A percentile compares a stretch with the other conserved stretches of the same genome.
Conservation (phyloP, 2,113 vertebrate species). For the Silurus asotus region DNA sequence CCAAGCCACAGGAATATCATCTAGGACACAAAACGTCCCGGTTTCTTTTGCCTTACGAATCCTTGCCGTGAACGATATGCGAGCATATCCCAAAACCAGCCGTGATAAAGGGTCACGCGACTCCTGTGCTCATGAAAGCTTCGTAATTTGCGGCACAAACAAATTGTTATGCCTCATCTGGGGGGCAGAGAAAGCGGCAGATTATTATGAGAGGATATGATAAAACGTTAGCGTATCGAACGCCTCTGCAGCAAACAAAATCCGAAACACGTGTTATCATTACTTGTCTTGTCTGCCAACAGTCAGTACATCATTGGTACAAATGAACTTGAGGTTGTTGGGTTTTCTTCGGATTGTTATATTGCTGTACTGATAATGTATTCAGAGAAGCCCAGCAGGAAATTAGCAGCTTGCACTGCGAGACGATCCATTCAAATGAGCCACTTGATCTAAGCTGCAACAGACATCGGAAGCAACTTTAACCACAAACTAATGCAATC, state of each 20-base stretch:
- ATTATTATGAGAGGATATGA: slow-evolving; percentile 8
- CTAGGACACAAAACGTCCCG: not conserved
- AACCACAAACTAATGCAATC: slow-evolving; percentile 11
- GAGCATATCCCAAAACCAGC: not conserved
- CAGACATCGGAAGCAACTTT: not conserved
- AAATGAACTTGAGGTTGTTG: slow-evolving; percentile 9
- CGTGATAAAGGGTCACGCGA: not conserved
- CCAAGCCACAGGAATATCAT: not conserved
- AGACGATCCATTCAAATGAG: slow-evolving; percentile 21
- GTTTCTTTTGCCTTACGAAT: not conserved
- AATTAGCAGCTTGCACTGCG: slow-evolving; percentile 27
- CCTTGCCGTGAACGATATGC: not conserved
- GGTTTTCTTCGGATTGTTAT: slow-evolving; percentile 32
- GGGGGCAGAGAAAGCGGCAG: not conserved
- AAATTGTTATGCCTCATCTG: not conserved
- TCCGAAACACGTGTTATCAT: not conserved
- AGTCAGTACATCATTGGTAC: slow-evolving; percentile 9
- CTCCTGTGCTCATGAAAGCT: not conserved
- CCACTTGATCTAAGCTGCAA: slow-evolving; percentile 19
- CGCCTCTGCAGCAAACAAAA: not conserved
- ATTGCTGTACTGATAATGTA: slow-evolving; percentile 37
- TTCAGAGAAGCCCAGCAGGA: slow-evolving; percentile 35
- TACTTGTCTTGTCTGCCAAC: slow-evolving; percentile 17
- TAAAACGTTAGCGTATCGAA: not conserved
- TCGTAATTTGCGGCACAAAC: slow-evolving; percentile 7